phyloP scores from a whole-genome alignment of 2,888 invertebrate genomes.

The Scaptodrosophila latifasciaeformis region DNA sequence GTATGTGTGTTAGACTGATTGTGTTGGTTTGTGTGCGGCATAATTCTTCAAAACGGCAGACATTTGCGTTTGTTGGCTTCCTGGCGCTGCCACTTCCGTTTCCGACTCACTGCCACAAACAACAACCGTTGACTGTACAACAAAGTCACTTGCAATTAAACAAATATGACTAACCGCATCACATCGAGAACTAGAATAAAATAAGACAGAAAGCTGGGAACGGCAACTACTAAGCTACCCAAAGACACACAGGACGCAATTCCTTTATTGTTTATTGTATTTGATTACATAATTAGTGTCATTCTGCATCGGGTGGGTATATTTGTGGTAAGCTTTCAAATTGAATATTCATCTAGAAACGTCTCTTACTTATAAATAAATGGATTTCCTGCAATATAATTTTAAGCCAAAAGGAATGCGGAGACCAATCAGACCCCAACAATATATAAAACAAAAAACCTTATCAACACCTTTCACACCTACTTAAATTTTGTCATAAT shows the following conservation, averaged over 20 bases:
- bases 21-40: constrained; percentile 20
- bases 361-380: too few relatives aligned
- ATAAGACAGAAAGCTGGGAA: constrained; percentile 4
- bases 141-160: constrained; percentile 64
- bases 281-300: constrained; percentile 53
- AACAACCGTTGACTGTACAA: constrained; percentile 6
- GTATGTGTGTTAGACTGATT: constrained; percentile 5
- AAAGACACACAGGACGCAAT: constrained; percentile 13
- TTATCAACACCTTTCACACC: constrained; percentile 66
- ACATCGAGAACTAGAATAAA: constrained; percentile 6
- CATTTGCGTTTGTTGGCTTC: constrained; percentile 68
- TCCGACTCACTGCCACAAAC: constrained; percentile 36
- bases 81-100: constrained; percentile 67
- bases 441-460: constrained; percentile 26
- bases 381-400: too few relatives aligned
- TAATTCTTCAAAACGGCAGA: constrained; percentile 65
- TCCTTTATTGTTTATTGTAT: constrained; percentile 14
- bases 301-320: constrained; percentile 9
- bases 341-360: too few relatives aligned
- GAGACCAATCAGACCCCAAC: background rate
- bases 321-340: background rate
- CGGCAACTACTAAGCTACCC: constrained; percentile 12
- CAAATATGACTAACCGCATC: constrained; percentile 53
- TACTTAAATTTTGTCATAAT: constrained; percentile 67
- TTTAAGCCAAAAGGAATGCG: too few relatives aligned